These are phyloP conservation scores for Typhlomys cinereus DNA, from an alignment of 2,113 vertebrate genomes.

Conservation along the genomic window DNA sequence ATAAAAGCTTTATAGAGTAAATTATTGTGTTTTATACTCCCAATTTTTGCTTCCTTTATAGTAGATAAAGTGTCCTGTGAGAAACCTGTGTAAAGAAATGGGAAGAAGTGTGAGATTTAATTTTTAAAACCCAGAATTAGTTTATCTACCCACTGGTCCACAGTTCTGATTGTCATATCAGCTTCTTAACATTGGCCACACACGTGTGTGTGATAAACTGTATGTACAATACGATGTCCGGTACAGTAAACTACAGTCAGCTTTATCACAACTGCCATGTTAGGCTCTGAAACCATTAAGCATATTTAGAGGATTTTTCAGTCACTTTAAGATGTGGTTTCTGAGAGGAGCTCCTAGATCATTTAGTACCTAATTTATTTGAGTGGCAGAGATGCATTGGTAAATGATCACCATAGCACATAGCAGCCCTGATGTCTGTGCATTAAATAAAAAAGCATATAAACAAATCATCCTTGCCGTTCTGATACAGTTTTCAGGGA, in stretches of 20 bases:
- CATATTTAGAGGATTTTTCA: not conserved
- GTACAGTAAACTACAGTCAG: slow-evolving; percentile 17
- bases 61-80: slow-evolving; percentile 34
- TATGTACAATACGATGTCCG: no score
- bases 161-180: not conserved
- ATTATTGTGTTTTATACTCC: slow-evolving; percentile 35
- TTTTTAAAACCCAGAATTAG: not conserved
- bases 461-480: slow-evolving; percentile 51
- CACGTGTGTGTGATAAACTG: not conserved
- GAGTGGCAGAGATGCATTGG: not conserved
- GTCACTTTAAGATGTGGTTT: slow-evolving; percentile 21
- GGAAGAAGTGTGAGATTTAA: slow-evolving; percentile 47
- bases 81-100: slow-evolving; percentile 20
- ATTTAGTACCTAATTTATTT: slow-evolving; percentile 50
- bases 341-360: slow-evolving; percentile 14
- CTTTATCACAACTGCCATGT: slow-evolving; percentile 53
- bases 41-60: not conserved
- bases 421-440: slow-evolving; percentile 37
- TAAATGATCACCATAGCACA: slow-evolving; percentile 36
- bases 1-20: not conserved
- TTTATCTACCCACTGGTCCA: not conserved
- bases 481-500: slow-evolving; percentile 26
- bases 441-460: slow-evolving; percentile 58
- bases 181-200: not conserved
- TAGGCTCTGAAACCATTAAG: slow-evolving; percentile 40